Base-by-base conservation (phyloP, 35 echinoderm and acorn worm genomes). In the Nesometra sesokonis region DNA sequence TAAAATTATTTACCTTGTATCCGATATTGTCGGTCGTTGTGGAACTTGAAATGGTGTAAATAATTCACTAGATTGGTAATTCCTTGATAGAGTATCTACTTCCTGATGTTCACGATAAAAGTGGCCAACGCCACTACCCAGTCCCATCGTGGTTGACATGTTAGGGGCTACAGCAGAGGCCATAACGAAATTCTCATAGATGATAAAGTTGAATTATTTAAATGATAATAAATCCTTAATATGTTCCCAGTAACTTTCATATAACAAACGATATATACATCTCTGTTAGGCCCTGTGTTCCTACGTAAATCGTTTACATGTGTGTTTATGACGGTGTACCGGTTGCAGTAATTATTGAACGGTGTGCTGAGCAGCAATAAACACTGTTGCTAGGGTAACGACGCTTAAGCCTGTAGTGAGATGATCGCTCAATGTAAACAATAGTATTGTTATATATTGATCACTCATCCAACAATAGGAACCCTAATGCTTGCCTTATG, bases 61-160 rank as follows among this genome's bases (percentile, higher is more conserved):
- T 29, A 98, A 87, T 80, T 98, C 95, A 91, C 95, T 98, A 0
- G 95, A 98, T 37, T 94, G 92, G 85, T 88, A 98, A 31, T 93
- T 98, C 81, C 95, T 89, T 39, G 95, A 98, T 30, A 98, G 76
- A 17, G 84, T 86, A 87, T 98, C 92, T 5, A 90, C 67, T 88
- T 92, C 95, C 77, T 94, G 92, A 38, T 91, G 36, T 80, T 98
- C 95, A 35, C 88, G 81, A 67, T 98, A 98, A 80, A 92, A 98
- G 79, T 98, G 95, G 46, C 88, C 84, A 23, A 91, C 82, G 40
- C 52, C 52, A 43, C 52, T 19, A 67, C 87, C 91, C 83, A 90
- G 8, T 1, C 91, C 89, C 17, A 82, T 88, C 77, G 82, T 67
- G 0, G 83, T 80, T 81, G 86, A 46, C 34, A 85, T 29, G 80